These are phyloP conservation scores for Nomada goodeniana DNA, from an alignment of 2,888 invertebrate genomes.

Conservation along the genomic window DNA sequence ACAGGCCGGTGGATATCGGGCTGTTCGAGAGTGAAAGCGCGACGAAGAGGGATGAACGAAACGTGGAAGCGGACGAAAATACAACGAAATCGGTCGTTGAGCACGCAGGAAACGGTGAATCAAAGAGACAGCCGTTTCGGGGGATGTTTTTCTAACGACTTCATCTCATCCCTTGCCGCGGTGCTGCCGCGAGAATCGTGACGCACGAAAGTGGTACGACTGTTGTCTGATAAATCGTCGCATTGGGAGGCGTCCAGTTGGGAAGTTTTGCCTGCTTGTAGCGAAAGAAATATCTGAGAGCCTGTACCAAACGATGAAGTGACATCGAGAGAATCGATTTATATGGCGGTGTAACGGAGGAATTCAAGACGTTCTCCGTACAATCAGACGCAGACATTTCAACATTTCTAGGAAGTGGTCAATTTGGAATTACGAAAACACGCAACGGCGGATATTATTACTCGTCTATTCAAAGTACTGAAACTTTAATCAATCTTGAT, in stretches of 20 bases:
- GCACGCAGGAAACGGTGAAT: slow-evolving; percentile 81
- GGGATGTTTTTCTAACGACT: slow-evolving; percentile 71
- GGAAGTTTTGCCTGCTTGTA: no score
- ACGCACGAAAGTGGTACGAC: neutral
- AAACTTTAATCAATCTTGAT: neutral
- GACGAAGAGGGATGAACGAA: slow-evolving; percentile 41
- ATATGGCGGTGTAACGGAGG: no score
- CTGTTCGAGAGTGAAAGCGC: slow-evolving; percentile 36
- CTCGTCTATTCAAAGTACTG: no score
- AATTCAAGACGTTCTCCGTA: no score
- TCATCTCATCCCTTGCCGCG: slow-evolving; percentile 60
- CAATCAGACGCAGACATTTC: no score
- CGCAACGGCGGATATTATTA: no score
- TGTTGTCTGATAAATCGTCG: slow-evolving; percentile 26
- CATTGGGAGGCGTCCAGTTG: neutral
- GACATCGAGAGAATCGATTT: no score
- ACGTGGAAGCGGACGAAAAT: slow-evolving; percentile 73
- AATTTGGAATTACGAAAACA: no score
- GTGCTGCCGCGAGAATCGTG: neutral
- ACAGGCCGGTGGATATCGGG: slow-evolving; percentile 33
- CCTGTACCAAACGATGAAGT: no score
- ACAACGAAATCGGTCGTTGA: slow-evolving; percentile 65
- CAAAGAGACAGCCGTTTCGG: slow-evolving; percentile 78
- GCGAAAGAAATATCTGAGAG: no score
- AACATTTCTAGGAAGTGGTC: no score